Evolutionary conservation across 2,797 vertebrate genomes (phyloP).

Genomic region (Melanotaenia parkinsoni): DNA sequence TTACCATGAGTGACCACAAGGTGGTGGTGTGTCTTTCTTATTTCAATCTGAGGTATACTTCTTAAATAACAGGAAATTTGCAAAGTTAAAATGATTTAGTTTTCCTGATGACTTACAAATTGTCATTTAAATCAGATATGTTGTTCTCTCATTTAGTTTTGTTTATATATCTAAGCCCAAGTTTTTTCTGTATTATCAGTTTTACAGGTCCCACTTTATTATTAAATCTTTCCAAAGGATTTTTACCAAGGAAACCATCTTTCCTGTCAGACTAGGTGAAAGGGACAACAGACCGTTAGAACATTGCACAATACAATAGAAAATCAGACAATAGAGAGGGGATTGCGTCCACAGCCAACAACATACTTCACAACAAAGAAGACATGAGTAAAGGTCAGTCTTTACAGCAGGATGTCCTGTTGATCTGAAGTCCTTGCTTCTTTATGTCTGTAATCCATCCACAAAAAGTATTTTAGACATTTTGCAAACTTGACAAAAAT

Average conservation of each 20-base stretch:
- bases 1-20: slow-evolving; percentile 63
- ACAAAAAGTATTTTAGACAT: slow-evolving; percentile 36
- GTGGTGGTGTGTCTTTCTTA: slow-evolving; percentile 66
- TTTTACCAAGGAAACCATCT: slow-evolving; percentile 50
- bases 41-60: not conserved
- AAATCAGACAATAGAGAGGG: slow-evolving; percentile 23
- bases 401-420: slow-evolving; percentile 58
- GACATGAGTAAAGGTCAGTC: slow-evolving; percentile 48
- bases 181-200: not conserved
- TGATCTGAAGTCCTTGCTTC: slow-evolving; percentile 22
- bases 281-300: slow-evolving; percentile 23
- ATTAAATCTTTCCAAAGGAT: slow-evolving; percentile 15
- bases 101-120: slow-evolving; percentile 1
- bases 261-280: slow-evolving; percentile 58
- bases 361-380: slow-evolving; percentile 34
- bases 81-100: not conserved
- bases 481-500: slow-evolving; percentile 65
- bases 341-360: slow-evolving; percentile 29
- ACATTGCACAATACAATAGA: slow-evolving; percentile 32
- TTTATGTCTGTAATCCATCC: slow-evolving; percentile 13
- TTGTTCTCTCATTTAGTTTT: not conserved
- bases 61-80: not conserved
- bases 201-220: slow-evolving; percentile 5
- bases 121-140: not conserved
- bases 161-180: not conserved